phyloP scores from a whole-genome alignment of 2,888 invertebrate species.

The Coelogynopora nodosa region DNA sequence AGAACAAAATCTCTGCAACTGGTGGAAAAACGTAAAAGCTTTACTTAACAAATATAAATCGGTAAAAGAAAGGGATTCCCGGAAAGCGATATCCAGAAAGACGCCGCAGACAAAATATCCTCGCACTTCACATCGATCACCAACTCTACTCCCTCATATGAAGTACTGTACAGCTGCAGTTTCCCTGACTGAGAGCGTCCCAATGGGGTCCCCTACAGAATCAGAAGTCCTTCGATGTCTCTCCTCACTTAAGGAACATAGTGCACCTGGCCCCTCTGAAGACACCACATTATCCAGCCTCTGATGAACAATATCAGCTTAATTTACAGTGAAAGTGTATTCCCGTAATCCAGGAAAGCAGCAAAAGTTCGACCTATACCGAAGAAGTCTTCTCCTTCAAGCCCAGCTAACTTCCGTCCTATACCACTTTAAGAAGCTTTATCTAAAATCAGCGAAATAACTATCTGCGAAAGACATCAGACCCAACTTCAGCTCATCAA shows the following conservation, averaged over 20 bases:
- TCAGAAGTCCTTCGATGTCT: not conserved
- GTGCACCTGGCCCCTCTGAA: not conserved
- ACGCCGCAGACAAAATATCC: not conserved
- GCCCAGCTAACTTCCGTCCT: not conserved
- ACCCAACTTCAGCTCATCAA: not conserved
- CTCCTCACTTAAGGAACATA: not conserved
- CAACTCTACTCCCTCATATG: not conserved
- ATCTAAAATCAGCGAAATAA: not conserved
- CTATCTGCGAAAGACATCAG: not conserved
- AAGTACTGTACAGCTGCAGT: not conserved
- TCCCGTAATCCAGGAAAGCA: not conserved
- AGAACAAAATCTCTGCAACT: not conserved
- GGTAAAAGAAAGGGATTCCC: not conserved
- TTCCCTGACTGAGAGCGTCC: not conserved
- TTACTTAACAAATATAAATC: not conserved
- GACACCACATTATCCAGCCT: not conserved
- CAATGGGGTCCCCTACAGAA: not conserved
- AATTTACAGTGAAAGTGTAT: not conserved
- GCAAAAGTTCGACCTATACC: not conserved
- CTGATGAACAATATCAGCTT: not conserved
- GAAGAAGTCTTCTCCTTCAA: not conserved
- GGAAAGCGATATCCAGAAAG: not conserved
- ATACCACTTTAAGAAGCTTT: not conserved
- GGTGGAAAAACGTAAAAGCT: not conserved
- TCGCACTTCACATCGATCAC: not conserved